Evolutionary conservation across 1,140 invertebrate genomes (phyloP).

Genomic region (Lethrus apterus): DNA sequence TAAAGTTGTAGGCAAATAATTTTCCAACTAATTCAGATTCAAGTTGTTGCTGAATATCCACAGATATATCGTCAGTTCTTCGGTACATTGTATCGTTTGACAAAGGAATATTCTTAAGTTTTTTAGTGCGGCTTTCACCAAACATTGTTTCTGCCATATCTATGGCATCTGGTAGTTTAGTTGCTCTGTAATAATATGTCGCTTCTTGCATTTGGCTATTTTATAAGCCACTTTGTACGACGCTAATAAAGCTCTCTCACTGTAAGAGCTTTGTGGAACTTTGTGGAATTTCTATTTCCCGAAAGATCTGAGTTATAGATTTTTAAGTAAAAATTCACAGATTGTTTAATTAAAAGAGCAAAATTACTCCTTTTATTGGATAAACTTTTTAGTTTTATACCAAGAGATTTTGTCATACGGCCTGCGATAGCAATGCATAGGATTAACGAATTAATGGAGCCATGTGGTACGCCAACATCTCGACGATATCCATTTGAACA

Average conservation of each 20-base stretch:
- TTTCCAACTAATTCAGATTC: slow-evolving; percentile 18
- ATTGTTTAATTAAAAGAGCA: too few relatives aligned
- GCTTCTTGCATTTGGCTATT: slow-evolving; percentile 28
- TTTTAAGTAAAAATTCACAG: too few relatives aligned
- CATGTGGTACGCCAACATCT: too few relatives aligned
- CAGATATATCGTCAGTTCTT: slow-evolving; percentile 29
- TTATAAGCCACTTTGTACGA: slow-evolving; percentile 23
- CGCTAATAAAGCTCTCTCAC: slow-evolving; percentile 20
- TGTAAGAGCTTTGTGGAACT: too few relatives aligned
- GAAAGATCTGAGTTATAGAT: too few relatives aligned
- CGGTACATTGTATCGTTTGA: slow-evolving; percentile 31
- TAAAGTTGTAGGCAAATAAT: slow-evolving; percentile 9
- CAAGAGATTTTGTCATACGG: too few relatives aligned
- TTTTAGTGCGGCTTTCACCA: slow-evolving; percentile 25
- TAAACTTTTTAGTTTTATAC: too few relatives aligned
- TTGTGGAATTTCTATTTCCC: too few relatives aligned
- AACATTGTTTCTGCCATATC: slow-evolving; percentile 30
- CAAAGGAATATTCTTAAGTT: slow-evolving; percentile 27
- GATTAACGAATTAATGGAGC: too few relatives aligned
- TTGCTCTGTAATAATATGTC: slow-evolving; percentile 24
- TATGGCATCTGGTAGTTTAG: slow-evolving; percentile 28
- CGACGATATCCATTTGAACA: too few relatives aligned
- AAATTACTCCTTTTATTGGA: too few relatives aligned
- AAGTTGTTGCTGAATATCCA: slow-evolving; percentile 24
- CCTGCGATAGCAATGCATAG: too few relatives aligned